Evolutionary conservation across 2,888 invertebrate genomes (phyloP).

Genomic region (Tethea ocularis): DNA sequence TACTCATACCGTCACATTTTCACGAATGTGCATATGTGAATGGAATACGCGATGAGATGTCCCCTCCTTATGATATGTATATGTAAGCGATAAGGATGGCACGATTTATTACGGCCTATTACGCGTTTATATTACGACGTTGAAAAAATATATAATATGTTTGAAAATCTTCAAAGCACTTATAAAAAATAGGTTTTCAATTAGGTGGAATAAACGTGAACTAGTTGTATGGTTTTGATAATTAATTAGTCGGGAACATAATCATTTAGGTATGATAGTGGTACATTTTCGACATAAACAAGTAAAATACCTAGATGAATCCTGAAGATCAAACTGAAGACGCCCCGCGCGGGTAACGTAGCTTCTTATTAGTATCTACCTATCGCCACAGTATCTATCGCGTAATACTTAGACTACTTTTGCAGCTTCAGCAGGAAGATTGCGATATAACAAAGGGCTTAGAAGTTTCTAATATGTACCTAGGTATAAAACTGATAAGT

Average conservation of each 20-base stretch:
- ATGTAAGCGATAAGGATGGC: conserved; percentile 57
- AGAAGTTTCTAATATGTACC: neutral
- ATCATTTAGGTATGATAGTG: no score
- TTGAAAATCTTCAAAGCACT: no score
- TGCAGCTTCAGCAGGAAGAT: neutral
- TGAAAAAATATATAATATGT: conserved; percentile 16
- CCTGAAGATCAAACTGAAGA: no score
- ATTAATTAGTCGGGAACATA: no score
- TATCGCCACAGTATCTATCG: no score
- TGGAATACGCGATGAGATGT: conserved; percentile 64
- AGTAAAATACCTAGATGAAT: no score
- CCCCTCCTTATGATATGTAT: conserved; percentile 58
- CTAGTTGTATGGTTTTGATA: no score
- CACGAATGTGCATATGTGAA: conserved; percentile 61
- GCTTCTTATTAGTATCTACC: no score
- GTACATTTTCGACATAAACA: no score
- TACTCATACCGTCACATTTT: conserved; percentile 57
- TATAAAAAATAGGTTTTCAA: no score
- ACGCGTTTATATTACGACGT: conserved; percentile 30
- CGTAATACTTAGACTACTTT: neutral
- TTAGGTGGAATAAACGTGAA: no score
- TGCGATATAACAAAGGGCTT: neutral
- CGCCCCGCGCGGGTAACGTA: no score
- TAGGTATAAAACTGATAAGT: neutral
- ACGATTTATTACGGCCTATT: conserved; percentile 64